Evolutionary conservation across 1,140 invertebrate species (phyloP).

Genomic region (Panonychus citri): DNA sequence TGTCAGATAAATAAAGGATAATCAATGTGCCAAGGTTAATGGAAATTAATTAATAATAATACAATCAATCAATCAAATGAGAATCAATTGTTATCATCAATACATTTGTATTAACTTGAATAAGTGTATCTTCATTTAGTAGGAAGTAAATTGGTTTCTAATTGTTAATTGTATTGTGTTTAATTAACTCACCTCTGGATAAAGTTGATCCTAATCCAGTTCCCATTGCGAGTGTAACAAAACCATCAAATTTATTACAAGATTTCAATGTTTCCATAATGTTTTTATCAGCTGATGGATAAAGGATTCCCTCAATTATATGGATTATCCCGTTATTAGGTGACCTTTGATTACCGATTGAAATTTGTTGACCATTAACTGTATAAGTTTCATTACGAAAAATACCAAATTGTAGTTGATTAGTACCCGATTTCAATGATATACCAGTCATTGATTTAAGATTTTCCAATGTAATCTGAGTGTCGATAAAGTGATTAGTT

Average conservation of each 20-base stretch:
- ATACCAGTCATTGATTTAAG: conserved; percentile 4
- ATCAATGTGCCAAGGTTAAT: too few species aligned
- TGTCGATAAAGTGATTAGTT: conserved; percentile 13
- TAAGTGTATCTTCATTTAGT: too few species aligned
- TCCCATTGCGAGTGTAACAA: conserved; percentile 16
- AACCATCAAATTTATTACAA: conserved; percentile 18
- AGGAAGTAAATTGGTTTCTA: too few species aligned
- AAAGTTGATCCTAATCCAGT: conserved; percentile 14
- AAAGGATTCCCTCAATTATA: conserved; percentile 17
- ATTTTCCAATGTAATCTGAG: conserved; percentile 8
- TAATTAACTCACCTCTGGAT: conserved; percentile 11
- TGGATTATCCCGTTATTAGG: conserved; percentile 16
- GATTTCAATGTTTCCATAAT: conserved; percentile 14
- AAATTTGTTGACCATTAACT: conserved; percentile 14
- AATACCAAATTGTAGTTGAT: conserved; percentile 8
- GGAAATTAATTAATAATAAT: too few species aligned
- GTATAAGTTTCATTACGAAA: conserved; percentile 12
- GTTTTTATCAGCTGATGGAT: conserved; percentile 14
- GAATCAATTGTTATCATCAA: too few species aligned
- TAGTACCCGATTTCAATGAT: conserved; percentile 1
- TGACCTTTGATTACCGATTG: conserved; percentile 9
- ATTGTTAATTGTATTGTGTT: too few species aligned
- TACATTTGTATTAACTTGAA: too few species aligned
- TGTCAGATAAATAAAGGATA: too few species aligned
- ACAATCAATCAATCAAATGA: too few species aligned